Evolutionary conservation across 2,113 vertebrate species (phyloP).

Genomic region (Sinocyclocheilus anshuiensis): DNA sequence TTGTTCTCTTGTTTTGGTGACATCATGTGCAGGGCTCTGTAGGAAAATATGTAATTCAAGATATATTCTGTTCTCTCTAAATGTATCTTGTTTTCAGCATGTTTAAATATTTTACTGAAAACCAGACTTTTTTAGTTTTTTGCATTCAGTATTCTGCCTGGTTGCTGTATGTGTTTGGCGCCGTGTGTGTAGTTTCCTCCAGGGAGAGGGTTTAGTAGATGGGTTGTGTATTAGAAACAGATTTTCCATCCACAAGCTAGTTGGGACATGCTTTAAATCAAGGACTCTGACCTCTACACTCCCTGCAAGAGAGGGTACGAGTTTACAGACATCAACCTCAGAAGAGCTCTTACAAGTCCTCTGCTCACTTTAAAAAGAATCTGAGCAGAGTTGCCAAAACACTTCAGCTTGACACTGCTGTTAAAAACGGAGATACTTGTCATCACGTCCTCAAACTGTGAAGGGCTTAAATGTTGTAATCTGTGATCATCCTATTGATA

Average conservation of each 20-base stretch:
- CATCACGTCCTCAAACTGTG: background rate
- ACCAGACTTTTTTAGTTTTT: background rate
- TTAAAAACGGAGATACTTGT: background rate
- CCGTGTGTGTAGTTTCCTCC: slow-evolving; percentile 15
- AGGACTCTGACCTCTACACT: slow-evolving; percentile 36
- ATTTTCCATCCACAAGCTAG: slow-evolving; percentile 48
- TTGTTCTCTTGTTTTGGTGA: no score
- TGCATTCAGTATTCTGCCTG: slow-evolving; percentile 19
- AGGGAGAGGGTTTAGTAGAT: slow-evolving; percentile 44
- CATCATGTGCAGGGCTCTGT: no score
- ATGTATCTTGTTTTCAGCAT: background rate
- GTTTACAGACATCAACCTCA: slow-evolving; percentile 35
- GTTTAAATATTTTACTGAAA: background rate
- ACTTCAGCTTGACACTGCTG: background rate
- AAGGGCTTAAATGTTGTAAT: slow-evolving; percentile 3
- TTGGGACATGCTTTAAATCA: slow-evolving; percentile 41
- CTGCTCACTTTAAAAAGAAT: slow-evolving; percentile 25
- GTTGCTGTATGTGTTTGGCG: slow-evolving; percentile 25
- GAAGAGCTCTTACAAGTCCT: slow-evolving; percentile 25
- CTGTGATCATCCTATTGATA: background rate
- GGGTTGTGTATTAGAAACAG: slow-evolving; percentile 55
- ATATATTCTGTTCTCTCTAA: no score
- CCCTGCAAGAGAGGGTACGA: background rate
- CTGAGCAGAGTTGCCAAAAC: background rate
- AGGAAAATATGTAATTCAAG: no score